These are phyloP conservation scores for Ramphastos sulfuratus DNA, from an alignment of 2,113 vertebrate genomes.

Conservation along the genomic window DNA sequence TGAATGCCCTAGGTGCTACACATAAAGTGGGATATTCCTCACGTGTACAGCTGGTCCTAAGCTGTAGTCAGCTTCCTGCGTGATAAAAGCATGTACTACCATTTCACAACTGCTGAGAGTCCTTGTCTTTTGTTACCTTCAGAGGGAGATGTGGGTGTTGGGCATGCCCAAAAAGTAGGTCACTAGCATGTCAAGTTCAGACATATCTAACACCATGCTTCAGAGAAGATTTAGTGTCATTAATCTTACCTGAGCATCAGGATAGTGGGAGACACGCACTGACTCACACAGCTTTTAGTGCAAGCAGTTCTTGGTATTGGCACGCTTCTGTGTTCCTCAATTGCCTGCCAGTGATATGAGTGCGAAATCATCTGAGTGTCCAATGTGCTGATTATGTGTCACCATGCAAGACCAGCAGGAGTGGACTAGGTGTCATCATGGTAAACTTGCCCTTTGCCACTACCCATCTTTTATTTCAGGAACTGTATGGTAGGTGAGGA, in stretches of 20 bases:
- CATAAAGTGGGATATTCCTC: neutral
- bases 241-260: constrained; percentile 33
- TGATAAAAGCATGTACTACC: neutral
- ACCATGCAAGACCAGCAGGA: fast-evolving
- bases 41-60: neutral
- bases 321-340: neutral
- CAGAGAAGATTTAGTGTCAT: constrained; percentile 1
- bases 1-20: neutral
- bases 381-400: fast-evolving
- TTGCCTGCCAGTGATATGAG: neutral
- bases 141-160: constrained; percentile 15
- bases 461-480: neutral
- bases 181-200: constrained; percentile 44
- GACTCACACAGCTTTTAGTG: neutral
- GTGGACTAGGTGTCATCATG: neutral
- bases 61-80: neutral
- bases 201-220: neutral
- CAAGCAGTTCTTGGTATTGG: neutral
- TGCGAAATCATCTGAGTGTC: neutral
- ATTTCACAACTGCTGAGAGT: neutral
- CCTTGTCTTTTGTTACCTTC: neutral
- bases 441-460: neutral
- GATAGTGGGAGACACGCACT: neutral
- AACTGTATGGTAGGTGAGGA: neutral
- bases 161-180: constrained; percentile 49